Evolutionary conservation across 2,888 invertebrate genomes (phyloP).

Genomic region (Phaonia tiefii): DNA sequence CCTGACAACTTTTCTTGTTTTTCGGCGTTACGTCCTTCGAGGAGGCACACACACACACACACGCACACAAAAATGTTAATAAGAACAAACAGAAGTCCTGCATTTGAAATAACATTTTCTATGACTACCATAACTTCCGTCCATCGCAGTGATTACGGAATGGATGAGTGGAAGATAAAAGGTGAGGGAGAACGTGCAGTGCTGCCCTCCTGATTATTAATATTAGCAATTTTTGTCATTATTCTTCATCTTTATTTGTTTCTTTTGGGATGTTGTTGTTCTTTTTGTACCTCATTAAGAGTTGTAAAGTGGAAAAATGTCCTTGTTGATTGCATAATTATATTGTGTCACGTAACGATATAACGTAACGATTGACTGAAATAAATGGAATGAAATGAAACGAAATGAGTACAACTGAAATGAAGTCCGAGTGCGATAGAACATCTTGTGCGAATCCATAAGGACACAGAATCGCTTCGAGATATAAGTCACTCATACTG

Average conservation of each 20-base stretch:
- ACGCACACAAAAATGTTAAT: constrained; percentile 9
- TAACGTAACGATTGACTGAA: no score
- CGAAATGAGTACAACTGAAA: background rate
- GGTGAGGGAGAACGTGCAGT: background rate
- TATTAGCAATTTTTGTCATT: background rate
- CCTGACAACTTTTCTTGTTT: constrained; percentile 21
- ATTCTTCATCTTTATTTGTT: constrained; percentile 14
- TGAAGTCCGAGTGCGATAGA: background rate
- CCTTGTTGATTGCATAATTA: constrained; percentile 61
- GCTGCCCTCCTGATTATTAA: constrained; percentile 6
- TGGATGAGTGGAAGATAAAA: no score
- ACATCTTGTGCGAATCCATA: background rate
- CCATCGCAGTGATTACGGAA: constrained; percentile 15
- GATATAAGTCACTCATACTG: no score
- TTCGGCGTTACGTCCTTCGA: background rate
- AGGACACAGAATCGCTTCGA: no score
- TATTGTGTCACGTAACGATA: constrained; percentile 47
- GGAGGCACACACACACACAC: background rate
- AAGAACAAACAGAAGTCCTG: constrained; percentile 28
- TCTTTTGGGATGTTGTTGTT: constrained; percentile 15
- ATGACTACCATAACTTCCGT: constrained; percentile 56
- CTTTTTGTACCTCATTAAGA: constrained; percentile 47
- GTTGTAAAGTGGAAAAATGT: constrained; percentile 44
- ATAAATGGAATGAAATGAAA: constrained; percentile 15
- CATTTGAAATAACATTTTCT: constrained; percentile 26